phyloP scores from a whole-genome alignment of 2,888 invertebrate genomes.

The Napeogenes sylphis region DNA sequence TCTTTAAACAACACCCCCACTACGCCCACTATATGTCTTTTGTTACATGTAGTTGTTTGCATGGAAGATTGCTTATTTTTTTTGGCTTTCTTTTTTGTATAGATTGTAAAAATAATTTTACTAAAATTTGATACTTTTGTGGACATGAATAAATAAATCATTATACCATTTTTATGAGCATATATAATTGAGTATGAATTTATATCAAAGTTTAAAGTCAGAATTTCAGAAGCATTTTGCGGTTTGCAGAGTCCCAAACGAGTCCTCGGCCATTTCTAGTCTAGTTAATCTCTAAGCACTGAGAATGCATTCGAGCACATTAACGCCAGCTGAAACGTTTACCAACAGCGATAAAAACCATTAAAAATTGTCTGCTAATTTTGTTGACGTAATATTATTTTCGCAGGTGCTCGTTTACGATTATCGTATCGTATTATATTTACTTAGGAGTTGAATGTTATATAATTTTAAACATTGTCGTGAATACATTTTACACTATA shows the following conservation, averaged over 20 bases:
- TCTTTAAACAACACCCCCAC: too few relatives aligned
- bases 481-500: too few relatives aligned
- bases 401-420: conserved; percentile 1
- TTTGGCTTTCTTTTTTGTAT: too few relatives aligned
- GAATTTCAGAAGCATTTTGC: conserved; percentile 29
- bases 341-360: conserved; percentile 24
- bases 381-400: not conserved
- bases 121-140: not conserved
- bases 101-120: too few relatives aligned
- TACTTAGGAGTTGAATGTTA: not conserved
- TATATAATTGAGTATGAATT: conserved; percentile 16
- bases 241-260: conserved; percentile 20
- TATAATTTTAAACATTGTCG: too few relatives aligned
- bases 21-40: too few relatives aligned
- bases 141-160: not conserved
- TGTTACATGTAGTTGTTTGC: too few relatives aligned
- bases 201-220: conserved; percentile 24
- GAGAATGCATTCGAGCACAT: conserved; percentile 29
- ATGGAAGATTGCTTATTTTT: too few relatives aligned
- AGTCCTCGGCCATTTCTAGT: conserved; percentile 29
- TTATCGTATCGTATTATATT: not conserved
- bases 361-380: conserved; percentile 15
- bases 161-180: conserved; percentile 4
- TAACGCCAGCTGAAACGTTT: conserved; percentile 20
- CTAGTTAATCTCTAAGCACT: conserved; percentile 32